Percentiles rank a stretch among this genome's conserved stretches.
Conservation (phyloP, 2,797 vertebrate species). For the Euphonia xanthogaster region DNA sequence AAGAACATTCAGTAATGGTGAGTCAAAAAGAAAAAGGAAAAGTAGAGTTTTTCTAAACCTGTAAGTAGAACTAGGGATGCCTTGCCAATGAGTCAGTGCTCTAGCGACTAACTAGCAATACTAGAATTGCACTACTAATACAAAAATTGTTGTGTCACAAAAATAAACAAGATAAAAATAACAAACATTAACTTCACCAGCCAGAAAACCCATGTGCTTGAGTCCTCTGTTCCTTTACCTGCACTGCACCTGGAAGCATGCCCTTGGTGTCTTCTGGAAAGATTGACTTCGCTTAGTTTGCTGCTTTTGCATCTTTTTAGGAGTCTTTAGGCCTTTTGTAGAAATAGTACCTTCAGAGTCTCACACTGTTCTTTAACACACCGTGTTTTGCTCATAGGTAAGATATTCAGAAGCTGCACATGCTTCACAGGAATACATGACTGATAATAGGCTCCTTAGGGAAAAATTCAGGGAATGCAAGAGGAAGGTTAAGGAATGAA, state of each 20-base stretch:
- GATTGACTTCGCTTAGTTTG: neutral
- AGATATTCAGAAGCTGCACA: neutral
- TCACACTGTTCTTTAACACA: neutral
- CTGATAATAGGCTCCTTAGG: neutral
- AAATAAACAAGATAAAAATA: neutral
- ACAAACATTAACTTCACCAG: neutral
- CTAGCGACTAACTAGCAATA: neutral
- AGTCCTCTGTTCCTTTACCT: neutral
- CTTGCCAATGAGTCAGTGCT: neutral
- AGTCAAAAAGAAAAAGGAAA: neutral
- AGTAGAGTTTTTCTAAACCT: neutral
- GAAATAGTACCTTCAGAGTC: neutral
- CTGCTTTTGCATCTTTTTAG: neutral
- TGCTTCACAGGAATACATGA: neutral
- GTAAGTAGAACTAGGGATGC: neutral
- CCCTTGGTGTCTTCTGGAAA: neutral
- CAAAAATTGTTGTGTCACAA: neutral
- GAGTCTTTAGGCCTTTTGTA: neutral
- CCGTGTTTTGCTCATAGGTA: neutral
- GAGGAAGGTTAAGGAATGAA: neutral
- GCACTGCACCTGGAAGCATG: neutral
- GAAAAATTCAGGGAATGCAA: neutral
- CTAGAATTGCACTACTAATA: neutral
- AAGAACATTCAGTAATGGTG: constrained; percentile 49
- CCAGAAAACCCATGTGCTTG: neutral